phyloP scores from a whole-genome alignment of 2,888 invertebrate species.

The Trissoscelio sp. region DNA sequence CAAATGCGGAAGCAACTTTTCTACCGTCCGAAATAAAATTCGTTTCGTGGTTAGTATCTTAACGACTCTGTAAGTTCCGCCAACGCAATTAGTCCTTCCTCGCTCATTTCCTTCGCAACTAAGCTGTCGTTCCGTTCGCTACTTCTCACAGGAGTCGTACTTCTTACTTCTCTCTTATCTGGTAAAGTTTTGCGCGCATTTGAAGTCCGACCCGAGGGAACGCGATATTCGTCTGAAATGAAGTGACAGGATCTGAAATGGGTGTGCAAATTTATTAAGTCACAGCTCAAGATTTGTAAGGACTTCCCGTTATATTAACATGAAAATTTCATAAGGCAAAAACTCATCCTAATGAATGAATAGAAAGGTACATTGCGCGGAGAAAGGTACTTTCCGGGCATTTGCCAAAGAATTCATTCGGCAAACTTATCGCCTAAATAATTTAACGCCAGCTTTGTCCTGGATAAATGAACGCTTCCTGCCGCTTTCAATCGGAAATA shows the following conservation, averaged over 20 bases:
- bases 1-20: slow-evolving; percentile 16
- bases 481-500: slow-evolving; percentile 36
- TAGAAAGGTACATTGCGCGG: slow-evolving; percentile 21
- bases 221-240: slow-evolving; percentile 54
- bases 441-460: slow-evolving; percentile 42
- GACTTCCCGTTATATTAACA: slow-evolving; percentile 49
- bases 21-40: slow-evolving; percentile 34
- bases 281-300: slow-evolving; percentile 48
- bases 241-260: slow-evolving; percentile 61
- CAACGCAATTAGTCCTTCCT: slow-evolving; percentile 60
- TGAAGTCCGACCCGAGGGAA: slow-evolving; percentile 42
- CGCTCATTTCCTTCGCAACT: slow-evolving; percentile 58
- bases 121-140: slow-evolving; percentile 38
- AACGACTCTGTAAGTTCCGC: slow-evolving; percentile 36
- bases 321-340: slow-evolving; percentile 61
- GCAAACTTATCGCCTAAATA: slow-evolving; percentile 51
- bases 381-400: slow-evolving; percentile 27
- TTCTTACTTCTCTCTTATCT: slow-evolving; percentile 51
- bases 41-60: slow-evolving; percentile 51
- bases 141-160: slow-evolving; percentile 20
- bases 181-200: slow-evolving; percentile 51
- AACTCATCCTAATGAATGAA: slow-evolving; percentile 51
- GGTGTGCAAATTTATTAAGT: slow-evolving; percentile 61
- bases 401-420: slow-evolving; percentile 54
- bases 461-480: slow-evolving; percentile 17